Conservation (phyloP, 1,140 invertebrate species). For the Sitobion miscanthi region DNA sequence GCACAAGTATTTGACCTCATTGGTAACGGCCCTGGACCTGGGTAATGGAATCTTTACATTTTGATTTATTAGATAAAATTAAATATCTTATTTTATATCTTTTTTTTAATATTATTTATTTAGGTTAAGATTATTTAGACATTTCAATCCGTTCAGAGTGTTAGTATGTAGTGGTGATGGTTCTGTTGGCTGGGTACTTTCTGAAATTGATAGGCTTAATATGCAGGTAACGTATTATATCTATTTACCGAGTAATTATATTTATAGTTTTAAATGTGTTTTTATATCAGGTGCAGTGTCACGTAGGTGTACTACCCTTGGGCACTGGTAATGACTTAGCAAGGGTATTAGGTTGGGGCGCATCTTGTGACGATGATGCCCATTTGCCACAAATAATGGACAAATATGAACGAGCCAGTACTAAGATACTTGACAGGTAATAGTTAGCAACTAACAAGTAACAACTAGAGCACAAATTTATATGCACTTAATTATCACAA, state of each 20-base stretch:
- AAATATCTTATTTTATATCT: neutral
- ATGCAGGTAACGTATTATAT: conserved; percentile 79
- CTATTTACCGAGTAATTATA: neutral
- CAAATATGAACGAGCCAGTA: conserved; percentile 91
- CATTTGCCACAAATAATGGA: conserved; percentile 90
- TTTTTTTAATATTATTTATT: conserved; percentile 51
- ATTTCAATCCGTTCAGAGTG: conserved; percentile 90
- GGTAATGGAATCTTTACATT: conserved; percentile 65
- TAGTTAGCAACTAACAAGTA: neutral
- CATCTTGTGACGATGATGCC: conserved; percentile 93
- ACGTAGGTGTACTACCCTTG: conserved; percentile 89
- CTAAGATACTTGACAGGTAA: conserved; percentile 92
- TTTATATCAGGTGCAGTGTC: conserved; percentile 80
- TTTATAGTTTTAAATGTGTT: conserved; percentile 31
- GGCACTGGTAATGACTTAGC: conserved; percentile 96
- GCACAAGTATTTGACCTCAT: conserved; percentile 98
- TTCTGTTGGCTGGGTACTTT: conserved; percentile 92
- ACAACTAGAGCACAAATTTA: neutral
- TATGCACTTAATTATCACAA: neutral
- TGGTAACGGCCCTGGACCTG: conserved; percentile 81
- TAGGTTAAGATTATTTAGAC: conserved; percentile 81
- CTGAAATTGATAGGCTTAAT: conserved; percentile 88
- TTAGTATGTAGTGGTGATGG: conserved; percentile 93
- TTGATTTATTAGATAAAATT: neutral
- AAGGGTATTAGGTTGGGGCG: conserved; percentile 93